Conservation (phyloP, 37 sponge, comb jelly and placozoan genomes). For the Crambe crambe region DNA sequence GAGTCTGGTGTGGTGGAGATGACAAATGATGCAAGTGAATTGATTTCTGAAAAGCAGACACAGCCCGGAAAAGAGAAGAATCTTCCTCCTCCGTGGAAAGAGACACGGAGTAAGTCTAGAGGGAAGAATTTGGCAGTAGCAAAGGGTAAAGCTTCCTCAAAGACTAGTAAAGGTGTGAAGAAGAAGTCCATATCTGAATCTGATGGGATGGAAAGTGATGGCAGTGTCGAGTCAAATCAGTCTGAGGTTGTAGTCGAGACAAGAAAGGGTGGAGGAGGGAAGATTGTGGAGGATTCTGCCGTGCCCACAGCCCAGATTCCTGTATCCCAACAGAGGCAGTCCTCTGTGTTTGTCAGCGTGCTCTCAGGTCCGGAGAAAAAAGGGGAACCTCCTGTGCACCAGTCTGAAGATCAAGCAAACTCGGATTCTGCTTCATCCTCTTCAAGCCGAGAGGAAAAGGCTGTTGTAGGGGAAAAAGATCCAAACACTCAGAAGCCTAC, state of each 20-base stretch:
- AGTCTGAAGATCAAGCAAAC: not conserved
- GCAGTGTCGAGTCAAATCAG: not conserved
- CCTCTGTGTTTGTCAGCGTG: conserved; percentile 47
- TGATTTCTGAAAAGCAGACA: not conserved
- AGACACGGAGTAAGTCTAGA: not conserved
- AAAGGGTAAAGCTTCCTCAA: not conserved
- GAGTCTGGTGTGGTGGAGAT: not conserved
- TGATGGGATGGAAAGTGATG: not conserved
- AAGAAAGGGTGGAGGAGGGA: not conserved
- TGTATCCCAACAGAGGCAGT: not conserved
- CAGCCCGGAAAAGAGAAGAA: not conserved
- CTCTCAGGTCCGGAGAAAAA: conserved; percentile 22
- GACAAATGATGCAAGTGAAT: not conserved
- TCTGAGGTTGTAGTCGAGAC: conserved; percentile 1
- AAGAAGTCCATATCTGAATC: conserved; percentile 6
- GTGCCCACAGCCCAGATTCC: not conserved
- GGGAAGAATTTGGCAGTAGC: not conserved
- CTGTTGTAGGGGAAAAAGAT: not conserved
- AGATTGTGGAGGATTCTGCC: not conserved
- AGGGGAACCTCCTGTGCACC: not conserved
- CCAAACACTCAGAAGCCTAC: not conserved
- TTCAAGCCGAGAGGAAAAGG: not conserved
- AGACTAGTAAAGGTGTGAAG: not conserved
- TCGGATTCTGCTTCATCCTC: not conserved
- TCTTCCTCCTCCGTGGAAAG: conserved; percentile 10